phyloP scores from a whole-genome alignment of 2,113 vertebrate species.

The Rhipidura dahli region DNA sequence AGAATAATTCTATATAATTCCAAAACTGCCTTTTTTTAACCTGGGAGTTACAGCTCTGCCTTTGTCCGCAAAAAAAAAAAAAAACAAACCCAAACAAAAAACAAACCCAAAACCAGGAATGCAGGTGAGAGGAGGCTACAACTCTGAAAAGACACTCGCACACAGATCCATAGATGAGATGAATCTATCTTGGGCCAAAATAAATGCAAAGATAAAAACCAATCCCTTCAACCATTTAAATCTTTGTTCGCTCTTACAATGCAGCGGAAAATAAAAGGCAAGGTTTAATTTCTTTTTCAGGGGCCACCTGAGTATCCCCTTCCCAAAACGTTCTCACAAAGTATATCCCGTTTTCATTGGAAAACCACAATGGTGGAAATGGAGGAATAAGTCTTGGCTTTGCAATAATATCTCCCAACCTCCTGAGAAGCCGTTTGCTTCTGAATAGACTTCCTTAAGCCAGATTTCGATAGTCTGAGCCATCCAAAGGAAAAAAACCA shows the following conservation, averaged over 20 bases:
- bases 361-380: constrained; percentile 26
- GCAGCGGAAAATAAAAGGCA: background rate
- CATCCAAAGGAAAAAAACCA: constrained; percentile 8
- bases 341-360: background rate
- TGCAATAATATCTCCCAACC: background rate
- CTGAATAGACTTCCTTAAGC: background rate
- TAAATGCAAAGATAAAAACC: background rate
- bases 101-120: background rate
- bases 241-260: background rate
- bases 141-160: background rate
- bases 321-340: background rate
- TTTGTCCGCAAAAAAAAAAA: background rate
- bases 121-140: background rate
- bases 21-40: background rate
- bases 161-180: background rate
- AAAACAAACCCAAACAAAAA: no score
- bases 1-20: background rate
- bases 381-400: background rate
- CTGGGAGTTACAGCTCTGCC: background rate
- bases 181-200: background rate
- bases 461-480: background rate
- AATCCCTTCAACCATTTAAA: background rate
- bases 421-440: background rate
- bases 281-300: constrained; percentile 15
- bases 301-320: constrained; percentile 1